These are phyloP conservation scores for Oreochromis aureus DNA, from an alignment of 2,113 vertebrate species.

Conservation along the genomic window DNA sequence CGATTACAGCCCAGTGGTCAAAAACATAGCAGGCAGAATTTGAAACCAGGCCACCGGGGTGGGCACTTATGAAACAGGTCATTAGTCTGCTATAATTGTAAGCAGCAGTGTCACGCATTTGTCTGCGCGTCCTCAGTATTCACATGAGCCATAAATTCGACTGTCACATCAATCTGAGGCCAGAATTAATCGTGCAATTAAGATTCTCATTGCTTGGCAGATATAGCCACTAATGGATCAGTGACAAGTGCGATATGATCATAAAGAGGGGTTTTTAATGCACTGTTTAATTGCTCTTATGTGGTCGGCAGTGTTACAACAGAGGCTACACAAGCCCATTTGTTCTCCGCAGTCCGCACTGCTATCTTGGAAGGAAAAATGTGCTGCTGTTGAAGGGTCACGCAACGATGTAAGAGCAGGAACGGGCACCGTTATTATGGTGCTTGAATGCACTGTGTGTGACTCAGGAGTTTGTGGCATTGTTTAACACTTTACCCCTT, in stretches of 20 bases:
- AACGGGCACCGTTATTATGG: not conserved
- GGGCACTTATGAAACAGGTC: constrained; percentile 41
- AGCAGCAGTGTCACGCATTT: constrained; percentile 53
- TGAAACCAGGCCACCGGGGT: constrained; percentile 26
- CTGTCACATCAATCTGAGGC: constrained; percentile 70
- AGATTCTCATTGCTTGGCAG: constrained; percentile 73
- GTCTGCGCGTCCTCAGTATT: constrained; percentile 41
- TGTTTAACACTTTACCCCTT: not conserved
- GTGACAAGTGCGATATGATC: constrained; percentile 74
- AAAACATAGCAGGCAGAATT: not conserved
- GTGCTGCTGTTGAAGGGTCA: not conserved
- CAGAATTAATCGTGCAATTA: constrained; percentile 77
- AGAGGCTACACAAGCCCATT: constrained; percentile 42
- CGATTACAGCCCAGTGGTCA: constrained; percentile 7
- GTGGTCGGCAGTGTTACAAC: constrained; percentile 43
- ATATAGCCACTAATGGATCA: constrained; percentile 73
- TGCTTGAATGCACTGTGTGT: not conserved
- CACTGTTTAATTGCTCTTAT: constrained; percentile 76
- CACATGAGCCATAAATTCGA: constrained; percentile 58
- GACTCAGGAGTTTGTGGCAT: not conserved
- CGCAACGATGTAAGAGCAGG: not conserved
- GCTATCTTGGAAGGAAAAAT: not conserved
- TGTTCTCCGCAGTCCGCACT: not conserved
- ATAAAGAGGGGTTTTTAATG: constrained; percentile 75
- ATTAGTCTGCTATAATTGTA: constrained; percentile 62